Conservation (phyloP, 2,113 vertebrate species). For the Megaleporinus macrocephalus region DNA sequence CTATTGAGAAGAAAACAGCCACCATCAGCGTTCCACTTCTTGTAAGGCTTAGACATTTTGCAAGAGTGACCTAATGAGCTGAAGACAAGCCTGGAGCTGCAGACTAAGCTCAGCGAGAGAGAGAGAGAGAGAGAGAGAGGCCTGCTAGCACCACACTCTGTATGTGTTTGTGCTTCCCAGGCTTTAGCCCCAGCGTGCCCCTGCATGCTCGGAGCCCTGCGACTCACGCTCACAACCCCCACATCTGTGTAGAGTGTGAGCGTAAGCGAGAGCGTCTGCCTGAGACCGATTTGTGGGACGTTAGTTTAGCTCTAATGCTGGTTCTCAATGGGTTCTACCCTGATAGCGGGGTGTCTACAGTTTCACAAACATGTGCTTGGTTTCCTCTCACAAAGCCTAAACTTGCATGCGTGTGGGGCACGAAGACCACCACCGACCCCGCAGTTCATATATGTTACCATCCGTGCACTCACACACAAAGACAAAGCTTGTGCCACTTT, state of each 20-base stretch:
- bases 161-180: slow-evolving; percentile 41
- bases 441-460: slow-evolving; percentile 4
- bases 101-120: background rate
- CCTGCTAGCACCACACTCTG: background rate
- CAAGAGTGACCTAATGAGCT: background rate
- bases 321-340: background rate
- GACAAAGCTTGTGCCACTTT: background rate
- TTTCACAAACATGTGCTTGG: background rate
- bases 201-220: slow-evolving; percentile 43
- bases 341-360: background rate
- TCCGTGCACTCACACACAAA: background rate
- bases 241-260: background rate
- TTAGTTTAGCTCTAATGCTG: background rate
- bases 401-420: slow-evolving; percentile 21
- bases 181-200: slow-evolving; percentile 50
- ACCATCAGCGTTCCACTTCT: background rate
- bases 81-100: background rate
- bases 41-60: background rate
- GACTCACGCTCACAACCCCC: slow-evolving; percentile 2
- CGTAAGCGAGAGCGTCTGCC: background rate
- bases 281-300: background rate
- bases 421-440: slow-evolving; percentile 18
- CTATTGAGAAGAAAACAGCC: no score
- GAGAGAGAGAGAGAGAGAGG: slow-evolving; percentile 16
- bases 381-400: background rate